Conservation (phyloP, 2,113 vertebrate genomes). For the Takifugu flavidus region DNA sequence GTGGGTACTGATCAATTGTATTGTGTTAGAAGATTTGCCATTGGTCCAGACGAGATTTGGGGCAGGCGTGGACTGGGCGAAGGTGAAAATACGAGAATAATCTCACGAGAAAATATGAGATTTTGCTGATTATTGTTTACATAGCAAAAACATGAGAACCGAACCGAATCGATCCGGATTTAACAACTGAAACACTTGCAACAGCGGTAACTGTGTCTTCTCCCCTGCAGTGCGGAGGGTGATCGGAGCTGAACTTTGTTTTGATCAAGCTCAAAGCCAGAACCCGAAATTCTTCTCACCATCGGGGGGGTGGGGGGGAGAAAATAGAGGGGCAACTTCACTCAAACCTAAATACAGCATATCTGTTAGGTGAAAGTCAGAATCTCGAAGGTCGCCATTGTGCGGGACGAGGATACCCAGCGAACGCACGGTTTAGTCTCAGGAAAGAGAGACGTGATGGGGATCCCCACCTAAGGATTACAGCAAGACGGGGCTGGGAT, state of each 20-base stretch:
- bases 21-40: constrained; percentile 42
- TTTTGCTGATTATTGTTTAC: constrained; percentile 82
- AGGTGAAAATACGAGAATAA: constrained; percentile 67
- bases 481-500: constrained; percentile 66
- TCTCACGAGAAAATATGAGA: constrained; percentile 82
- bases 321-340: constrained; percentile 49
- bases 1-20: constrained; percentile 49
- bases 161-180: constrained; percentile 79
- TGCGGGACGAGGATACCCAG: constrained; percentile 42
- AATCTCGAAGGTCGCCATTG: constrained; percentile 58
- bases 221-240: constrained; percentile 35
- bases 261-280: constrained; percentile 50
- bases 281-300: constrained; percentile 62
- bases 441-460: constrained; percentile 55
- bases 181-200: constrained; percentile 42
- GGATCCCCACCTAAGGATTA: constrained; percentile 61
- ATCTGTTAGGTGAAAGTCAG: constrained; percentile 44
- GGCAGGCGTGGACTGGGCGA: constrained; percentile 66
- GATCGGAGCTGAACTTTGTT: constrained; percentile 62
- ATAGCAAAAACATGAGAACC: constrained; percentile 74
- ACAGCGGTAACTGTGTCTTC: constrained; percentile 28
- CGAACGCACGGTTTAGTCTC: constrained; percentile 46
- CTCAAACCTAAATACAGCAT: constrained; percentile 41
- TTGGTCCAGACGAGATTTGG: constrained; percentile 58
- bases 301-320: constrained; percentile 37